Evolutionary conservation across 2,888 invertebrate genomes (phyloP).

Genomic region (Lasioglossum figueresi): DNA sequence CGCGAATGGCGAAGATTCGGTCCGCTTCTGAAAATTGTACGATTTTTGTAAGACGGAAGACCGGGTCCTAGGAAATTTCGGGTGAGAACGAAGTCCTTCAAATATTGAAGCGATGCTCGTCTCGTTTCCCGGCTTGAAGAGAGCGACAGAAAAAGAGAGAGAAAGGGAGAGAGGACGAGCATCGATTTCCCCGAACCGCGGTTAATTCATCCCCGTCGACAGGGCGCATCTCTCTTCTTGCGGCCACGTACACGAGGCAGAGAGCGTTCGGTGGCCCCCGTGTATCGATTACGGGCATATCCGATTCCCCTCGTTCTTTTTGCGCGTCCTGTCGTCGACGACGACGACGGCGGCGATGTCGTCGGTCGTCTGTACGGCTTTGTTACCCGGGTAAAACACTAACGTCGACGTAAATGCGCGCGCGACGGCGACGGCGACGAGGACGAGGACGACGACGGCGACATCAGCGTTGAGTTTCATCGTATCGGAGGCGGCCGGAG

Average conservation of each 20-base stretch:
- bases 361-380: slow-evolving; percentile 42
- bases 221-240: slow-evolving; percentile 48
- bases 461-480: slow-evolving; percentile 54
- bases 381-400: slow-evolving; percentile 60
- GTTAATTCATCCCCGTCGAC: slow-evolving; percentile 48
- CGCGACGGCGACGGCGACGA: neutral
- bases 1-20: neutral
- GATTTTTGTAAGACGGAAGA: neutral
- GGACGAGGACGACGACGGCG: neutral
- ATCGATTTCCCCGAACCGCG: slow-evolving; percentile 37
- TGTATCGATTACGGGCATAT: slow-evolving; percentile 64
- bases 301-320: slow-evolving; percentile 62
- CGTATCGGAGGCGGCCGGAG: slow-evolving; percentile 35
- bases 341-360: slow-evolving; percentile 13
- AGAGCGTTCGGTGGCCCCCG: slow-evolving; percentile 46
- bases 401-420: slow-evolving; percentile 62
- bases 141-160: neutral
- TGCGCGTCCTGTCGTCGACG: slow-evolving; percentile 39
- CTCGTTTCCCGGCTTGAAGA: neutral
- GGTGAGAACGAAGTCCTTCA: neutral
- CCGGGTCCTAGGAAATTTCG: neutral
- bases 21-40: neutral
- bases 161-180: neutral
- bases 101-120: neutral
- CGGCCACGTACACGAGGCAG: slow-evolving; percentile 36